phyloP scores from a whole-genome alignment of 2,888 invertebrate genomes.

The Melieria crassipennis region DNA sequence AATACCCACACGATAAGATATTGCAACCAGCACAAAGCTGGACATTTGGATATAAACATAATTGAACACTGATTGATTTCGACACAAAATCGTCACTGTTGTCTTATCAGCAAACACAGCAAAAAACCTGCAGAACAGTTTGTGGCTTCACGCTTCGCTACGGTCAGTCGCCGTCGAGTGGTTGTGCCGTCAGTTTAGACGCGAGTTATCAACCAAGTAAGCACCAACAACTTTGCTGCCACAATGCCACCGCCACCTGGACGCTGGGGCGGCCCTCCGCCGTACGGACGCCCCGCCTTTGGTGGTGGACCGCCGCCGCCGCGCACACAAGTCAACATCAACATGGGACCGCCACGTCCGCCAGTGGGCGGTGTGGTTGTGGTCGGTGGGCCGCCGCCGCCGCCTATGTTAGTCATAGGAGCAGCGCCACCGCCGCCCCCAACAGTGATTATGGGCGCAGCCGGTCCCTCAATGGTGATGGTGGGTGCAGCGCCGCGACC shows the following conservation, averaged over 20 bases:
- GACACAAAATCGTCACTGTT: too few relatives aligned
- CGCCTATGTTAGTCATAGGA: conserved; percentile 42
- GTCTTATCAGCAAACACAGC: background rate
- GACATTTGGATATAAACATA: too few relatives aligned
- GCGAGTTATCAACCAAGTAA: too few relatives aligned
- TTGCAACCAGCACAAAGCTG: too few relatives aligned
- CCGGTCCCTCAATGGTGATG: background rate
- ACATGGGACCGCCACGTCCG: conserved; percentile 41
- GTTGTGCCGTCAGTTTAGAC: background rate
- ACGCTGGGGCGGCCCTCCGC: conserved; percentile 27
- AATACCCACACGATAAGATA: too few relatives aligned
- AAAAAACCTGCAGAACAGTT: background rate
- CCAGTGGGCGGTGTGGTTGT: conserved; percentile 39
- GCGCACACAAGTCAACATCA: conserved; percentile 40
- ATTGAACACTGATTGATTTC: too few relatives aligned
- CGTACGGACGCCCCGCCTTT: conserved; percentile 24
- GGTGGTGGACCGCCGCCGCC: conserved; percentile 31
- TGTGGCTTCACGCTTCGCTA: background rate
- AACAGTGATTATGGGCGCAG: conserved; percentile 1
- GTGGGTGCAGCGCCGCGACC: conserved; percentile 3
- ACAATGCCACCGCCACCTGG: conserved; percentile 24
- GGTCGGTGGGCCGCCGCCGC: conserved; percentile 36
- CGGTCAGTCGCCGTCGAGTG: background rate
- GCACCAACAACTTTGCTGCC: background rate
- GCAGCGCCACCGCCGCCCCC: conserved; percentile 40